Conservation (phyloP, 2,113 vertebrate genomes). For the Callaeas wilsoni region DNA sequence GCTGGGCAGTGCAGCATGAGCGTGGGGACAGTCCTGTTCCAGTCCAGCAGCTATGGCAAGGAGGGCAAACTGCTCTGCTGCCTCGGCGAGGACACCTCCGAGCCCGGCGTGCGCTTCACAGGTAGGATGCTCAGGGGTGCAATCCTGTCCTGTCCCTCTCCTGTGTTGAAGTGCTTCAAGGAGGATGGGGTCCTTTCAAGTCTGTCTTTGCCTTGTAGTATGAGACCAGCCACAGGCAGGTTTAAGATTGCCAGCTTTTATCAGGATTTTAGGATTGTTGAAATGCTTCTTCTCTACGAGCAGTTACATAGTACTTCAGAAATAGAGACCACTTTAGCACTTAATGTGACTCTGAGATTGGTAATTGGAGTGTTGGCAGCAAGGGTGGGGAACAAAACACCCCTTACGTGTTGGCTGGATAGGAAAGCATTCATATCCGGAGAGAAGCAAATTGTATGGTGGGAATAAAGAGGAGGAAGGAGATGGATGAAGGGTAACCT, state of each 20-base stretch:
- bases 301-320: not conserved
- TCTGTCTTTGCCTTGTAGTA: not conserved
- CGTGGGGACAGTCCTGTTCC: slow-evolving; percentile 75
- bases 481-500: slow-evolving; percentile 15
- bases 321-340: not conserved
- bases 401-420: not conserved
- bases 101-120: slow-evolving; percentile 12
- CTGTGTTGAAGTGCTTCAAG: not conserved
- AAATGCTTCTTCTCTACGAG: not conserved
- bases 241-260: not conserved
- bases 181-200: not conserved
- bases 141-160: not conserved
- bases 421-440: slow-evolving; percentile 36
- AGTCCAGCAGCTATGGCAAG: slow-evolving; percentile 79
- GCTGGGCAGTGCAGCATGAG: slow-evolving; percentile 70
- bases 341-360: not conserved
- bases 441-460: not conserved
- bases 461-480: slow-evolving; percentile 58
- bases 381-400: not conserved
- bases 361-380: not conserved
- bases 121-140: slow-evolving; percentile 34
- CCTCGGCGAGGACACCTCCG: slow-evolving; percentile 41
- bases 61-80: slow-evolving; percentile 66
- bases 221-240: not conserved
- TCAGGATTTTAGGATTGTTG: not conserved